phyloP scores from a whole-genome alignment of 1,140 invertebrate species.

The Brachionus asplanchnoidis region DNA sequence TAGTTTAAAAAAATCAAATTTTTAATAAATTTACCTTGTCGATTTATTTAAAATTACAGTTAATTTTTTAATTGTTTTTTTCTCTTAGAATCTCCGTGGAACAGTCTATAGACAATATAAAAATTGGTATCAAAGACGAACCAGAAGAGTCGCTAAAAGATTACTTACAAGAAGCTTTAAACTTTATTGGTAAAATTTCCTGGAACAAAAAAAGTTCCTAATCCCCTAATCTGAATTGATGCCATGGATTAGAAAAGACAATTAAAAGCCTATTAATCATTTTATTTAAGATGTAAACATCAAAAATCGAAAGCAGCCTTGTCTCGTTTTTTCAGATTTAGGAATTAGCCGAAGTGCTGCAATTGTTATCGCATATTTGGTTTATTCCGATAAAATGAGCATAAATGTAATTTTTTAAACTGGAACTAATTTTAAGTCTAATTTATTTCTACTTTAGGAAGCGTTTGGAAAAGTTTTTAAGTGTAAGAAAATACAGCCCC shows the following conservation, averaged over 20 bases:
- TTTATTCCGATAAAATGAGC: conserved; percentile 44
- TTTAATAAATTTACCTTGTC: neutral
- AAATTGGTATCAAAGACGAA: conserved; percentile 49
- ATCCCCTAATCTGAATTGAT: neutral
- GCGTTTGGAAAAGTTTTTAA: neutral
- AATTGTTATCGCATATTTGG: conserved; percentile 53
- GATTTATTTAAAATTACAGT: neutral
- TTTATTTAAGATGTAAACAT: conserved; percentile 28
- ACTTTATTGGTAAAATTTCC: conserved; percentile 50
- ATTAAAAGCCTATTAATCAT: neutral
- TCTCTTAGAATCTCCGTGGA: neutral
- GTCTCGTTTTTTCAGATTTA: conserved; percentile 51
- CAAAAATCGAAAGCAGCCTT: conserved; percentile 46
- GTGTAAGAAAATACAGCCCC: conserved; percentile 31
- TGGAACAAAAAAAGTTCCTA: neutral
- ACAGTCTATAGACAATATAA: neutral
- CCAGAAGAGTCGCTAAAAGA: conserved; percentile 50
- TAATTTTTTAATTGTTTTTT: neutral
- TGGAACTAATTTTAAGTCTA: neutral
- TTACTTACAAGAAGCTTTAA: conserved; percentile 50
- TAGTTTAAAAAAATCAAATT: too few species aligned
- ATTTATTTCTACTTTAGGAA: neutral
- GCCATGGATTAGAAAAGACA: neutral
- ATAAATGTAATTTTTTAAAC: neutral
- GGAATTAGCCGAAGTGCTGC: conserved; percentile 52